Evolutionary conservation across 2,113 vertebrate species (phyloP).

Genomic region (Beaufortia kweichowensis): DNA sequence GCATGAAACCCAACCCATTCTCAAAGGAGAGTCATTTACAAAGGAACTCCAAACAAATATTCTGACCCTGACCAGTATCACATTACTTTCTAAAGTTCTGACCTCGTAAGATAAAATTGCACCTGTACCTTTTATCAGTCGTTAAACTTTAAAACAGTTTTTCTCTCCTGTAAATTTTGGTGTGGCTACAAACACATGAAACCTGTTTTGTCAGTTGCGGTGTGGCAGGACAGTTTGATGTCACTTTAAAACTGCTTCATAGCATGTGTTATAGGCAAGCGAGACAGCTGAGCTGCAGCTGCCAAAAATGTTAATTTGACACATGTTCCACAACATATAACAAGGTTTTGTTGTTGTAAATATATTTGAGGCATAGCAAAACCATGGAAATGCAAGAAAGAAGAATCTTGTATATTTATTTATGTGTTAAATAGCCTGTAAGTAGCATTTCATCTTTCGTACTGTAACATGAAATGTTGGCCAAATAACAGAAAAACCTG

Average conservation of each 20-base stretch:
- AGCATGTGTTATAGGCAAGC: background rate
- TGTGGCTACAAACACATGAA: constrained; percentile 21
- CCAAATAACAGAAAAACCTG: no score
- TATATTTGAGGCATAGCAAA: background rate
- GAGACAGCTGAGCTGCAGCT: no score
- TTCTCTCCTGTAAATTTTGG: background rate
- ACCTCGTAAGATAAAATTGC: background rate
- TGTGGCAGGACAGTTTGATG: background rate
- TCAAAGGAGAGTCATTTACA: constrained; percentile 29
- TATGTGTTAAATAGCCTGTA: no score
- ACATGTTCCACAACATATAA: no score
- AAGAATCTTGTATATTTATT: no score
- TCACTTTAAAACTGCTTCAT: background rate
- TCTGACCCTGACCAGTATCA: constrained; percentile 8
- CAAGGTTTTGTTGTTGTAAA: no score
- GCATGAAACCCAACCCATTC: constrained; percentile 29
- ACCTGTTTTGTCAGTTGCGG: constrained; percentile 11
- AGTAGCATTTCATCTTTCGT: no score
- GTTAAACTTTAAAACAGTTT: background rate
- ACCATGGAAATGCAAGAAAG: background rate
- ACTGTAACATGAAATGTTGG: no score
- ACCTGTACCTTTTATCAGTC: background rate
- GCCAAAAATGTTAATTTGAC: no score
- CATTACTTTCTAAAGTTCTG: constrained; percentile 15
- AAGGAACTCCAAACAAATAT: constrained; percentile 29